phyloP scores from a whole-genome alignment of 2,113 vertebrate species.

The Polypterus senegalus region DNA sequence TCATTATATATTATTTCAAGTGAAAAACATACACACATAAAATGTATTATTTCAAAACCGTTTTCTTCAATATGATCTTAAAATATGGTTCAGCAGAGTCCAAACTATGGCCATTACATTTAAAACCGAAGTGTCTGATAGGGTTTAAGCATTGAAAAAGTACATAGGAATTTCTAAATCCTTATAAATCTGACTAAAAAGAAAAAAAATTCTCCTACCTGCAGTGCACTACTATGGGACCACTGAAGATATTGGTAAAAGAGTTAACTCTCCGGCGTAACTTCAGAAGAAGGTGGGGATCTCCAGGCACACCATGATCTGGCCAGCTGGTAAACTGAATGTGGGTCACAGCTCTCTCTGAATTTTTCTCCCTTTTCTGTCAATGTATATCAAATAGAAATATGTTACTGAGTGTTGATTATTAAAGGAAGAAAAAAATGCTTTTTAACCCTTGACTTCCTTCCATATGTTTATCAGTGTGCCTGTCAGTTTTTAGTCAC shows the following conservation, averaged over 20 bases:
- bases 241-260: conserved; percentile 90
- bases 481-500: too few relatives aligned
- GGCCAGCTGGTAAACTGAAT: conserved; percentile 97
- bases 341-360: conserved; percentile 79
- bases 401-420: too few relatives aligned
- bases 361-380: conserved; percentile 67
- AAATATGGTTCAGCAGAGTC: too few relatives aligned
- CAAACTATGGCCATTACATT: too few relatives aligned
- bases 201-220: conserved; percentile 46
- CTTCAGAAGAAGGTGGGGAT: conserved; percentile 82
- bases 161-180: neutral
- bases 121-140: too few relatives aligned
- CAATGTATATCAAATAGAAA: neutral
- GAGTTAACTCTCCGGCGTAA: conserved; percentile 77
- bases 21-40: neutral
- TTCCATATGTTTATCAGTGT: too few relatives aligned
- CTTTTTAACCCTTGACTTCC: too few relatives aligned
- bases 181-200: neutral
- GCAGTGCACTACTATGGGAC: conserved; percentile 88
- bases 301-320: conserved; percentile 84
- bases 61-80: too few relatives aligned
- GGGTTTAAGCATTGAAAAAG: neutral
- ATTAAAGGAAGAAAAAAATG: too few relatives aligned
- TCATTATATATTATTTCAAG: neutral
- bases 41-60: neutral